Conservation (phyloP, 2,113 vertebrate species). For the Tenebrosternarchus preto region DNA sequence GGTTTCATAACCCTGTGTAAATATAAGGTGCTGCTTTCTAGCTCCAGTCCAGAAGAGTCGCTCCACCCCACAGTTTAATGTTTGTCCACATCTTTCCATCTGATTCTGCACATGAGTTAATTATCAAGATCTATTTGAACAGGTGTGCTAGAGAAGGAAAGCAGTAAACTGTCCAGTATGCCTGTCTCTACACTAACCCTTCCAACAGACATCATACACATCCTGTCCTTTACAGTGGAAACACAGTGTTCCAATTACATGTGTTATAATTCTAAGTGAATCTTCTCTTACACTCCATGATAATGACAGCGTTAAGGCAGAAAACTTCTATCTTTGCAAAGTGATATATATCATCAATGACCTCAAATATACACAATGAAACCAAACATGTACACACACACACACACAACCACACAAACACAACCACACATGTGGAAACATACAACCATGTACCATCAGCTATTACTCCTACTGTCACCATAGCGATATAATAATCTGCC, state of each 20-base stretch:
- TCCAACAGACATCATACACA: background rate
- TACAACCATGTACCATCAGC: constrained; percentile 14
- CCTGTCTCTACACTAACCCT: too few species aligned
- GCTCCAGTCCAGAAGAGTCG: too few species aligned
- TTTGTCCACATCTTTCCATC: background rate
- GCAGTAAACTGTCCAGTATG: too few species aligned
- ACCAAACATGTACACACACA: background rate
- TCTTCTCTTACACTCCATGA: too few species aligned
- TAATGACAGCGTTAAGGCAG: too few species aligned
- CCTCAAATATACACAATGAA: background rate
- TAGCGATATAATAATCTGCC: constrained; percentile 32
- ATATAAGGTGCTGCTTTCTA: too few species aligned
- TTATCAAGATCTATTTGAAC: constrained; percentile 3
- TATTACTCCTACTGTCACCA: constrained; percentile 41
- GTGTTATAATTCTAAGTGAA: too few species aligned
- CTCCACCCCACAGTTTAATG: too few species aligned
- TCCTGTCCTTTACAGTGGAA: background rate
- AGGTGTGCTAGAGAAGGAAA: background rate
- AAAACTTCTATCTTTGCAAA: background rate
- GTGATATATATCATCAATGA: background rate
- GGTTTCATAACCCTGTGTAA: too few species aligned
- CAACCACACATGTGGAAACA: too few species aligned
- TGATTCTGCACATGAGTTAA: background rate
- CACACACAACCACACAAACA: background rate
- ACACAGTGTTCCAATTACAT: background rate